Evolutionary conservation across 2,797 vertebrate species (phyloP).

Genomic region (Okamejei kenojei): DNA sequence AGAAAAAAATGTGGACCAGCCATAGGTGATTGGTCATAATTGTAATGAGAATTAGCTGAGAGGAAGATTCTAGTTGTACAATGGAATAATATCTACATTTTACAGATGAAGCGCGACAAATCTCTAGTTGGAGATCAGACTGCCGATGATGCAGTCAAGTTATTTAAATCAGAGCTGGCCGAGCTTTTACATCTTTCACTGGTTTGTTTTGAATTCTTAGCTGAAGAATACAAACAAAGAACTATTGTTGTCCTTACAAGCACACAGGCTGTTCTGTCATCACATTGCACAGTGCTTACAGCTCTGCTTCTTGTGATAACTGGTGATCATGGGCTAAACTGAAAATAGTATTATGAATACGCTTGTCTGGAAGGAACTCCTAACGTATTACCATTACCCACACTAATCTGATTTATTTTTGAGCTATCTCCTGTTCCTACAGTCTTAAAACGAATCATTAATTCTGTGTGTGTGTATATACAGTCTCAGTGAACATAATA

Average conservation of each 20-base stretch:
- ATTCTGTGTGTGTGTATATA: no score
- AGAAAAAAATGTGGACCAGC: not conserved
- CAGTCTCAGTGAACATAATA: not conserved
- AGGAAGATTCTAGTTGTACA: not conserved
- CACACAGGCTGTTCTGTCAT: not conserved
- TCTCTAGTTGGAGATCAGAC: no score
- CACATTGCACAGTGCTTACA: slow-evolving; percentile 1
- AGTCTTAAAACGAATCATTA: not conserved
- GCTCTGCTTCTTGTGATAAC: not conserved
- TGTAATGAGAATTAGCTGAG: not conserved
- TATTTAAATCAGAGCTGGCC: not conserved
- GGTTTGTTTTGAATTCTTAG: not conserved
- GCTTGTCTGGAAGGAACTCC: no score
- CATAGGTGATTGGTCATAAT: not conserved
- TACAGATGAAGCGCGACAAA: no score
- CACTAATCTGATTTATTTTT: not conserved
- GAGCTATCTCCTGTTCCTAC: not conserved
- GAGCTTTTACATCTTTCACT: not conserved
- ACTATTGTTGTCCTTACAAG: slow-evolving; percentile 8
- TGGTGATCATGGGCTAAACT: not conserved
- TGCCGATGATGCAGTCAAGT: no score
- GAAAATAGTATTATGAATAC: not conserved
- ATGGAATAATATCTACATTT: not conserved
- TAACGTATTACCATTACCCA: not conserved
- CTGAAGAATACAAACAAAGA: slow-evolving; percentile 5